Evolutionary conservation across 1,140 invertebrate genomes (phyloP).

Genomic region (Luehdorfia chinensis): DNA sequence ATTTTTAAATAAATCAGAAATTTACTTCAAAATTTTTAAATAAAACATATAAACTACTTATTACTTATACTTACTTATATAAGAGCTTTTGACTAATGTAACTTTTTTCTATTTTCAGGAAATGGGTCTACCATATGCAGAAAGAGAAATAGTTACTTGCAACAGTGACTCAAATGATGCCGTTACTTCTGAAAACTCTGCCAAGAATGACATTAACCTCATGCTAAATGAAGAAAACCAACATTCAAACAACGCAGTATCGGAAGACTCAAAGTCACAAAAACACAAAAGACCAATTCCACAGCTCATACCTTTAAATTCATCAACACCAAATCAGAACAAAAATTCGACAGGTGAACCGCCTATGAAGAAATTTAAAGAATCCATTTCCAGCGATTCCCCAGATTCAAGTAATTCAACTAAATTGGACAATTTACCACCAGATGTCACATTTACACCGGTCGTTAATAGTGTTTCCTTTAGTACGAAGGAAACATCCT

Average conservation of each 20-base stretch:
- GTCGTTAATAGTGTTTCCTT: constrained; percentile 28
- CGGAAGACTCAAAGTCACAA: constrained; percentile 44
- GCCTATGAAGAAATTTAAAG: constrained; percentile 60
- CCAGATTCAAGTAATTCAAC: constrained; percentile 27
- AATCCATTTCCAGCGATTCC: constrained; percentile 29
- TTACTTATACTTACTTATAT: no score
- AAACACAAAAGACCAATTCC: constrained; percentile 79
- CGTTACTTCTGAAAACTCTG: constrained; percentile 32
- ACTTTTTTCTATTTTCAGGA: constrained; percentile 53
- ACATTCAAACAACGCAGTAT: constrained; percentile 22
- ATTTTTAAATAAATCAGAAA: no score
- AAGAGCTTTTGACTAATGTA: no score
- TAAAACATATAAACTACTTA: no score
- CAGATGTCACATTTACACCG: constrained; percentile 49
- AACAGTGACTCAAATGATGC: constrained; percentile 67
- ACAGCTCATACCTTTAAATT: constrained; percentile 82
- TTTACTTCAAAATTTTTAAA: no score
- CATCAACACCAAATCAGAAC: constrained; percentile 60
- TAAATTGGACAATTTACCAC: constrained; percentile 42
- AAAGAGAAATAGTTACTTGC: constrained; percentile 53
- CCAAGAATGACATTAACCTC: constrained; percentile 28
- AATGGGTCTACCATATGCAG: constrained; percentile 55
- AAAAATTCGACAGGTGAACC: constrained; percentile 50
- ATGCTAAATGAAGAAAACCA: constrained; percentile 22
- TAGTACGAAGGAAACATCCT: constrained; percentile 38